Conservation (phyloP, 2,797 vertebrate species). For the Sciaenops ocellatus region DNA sequence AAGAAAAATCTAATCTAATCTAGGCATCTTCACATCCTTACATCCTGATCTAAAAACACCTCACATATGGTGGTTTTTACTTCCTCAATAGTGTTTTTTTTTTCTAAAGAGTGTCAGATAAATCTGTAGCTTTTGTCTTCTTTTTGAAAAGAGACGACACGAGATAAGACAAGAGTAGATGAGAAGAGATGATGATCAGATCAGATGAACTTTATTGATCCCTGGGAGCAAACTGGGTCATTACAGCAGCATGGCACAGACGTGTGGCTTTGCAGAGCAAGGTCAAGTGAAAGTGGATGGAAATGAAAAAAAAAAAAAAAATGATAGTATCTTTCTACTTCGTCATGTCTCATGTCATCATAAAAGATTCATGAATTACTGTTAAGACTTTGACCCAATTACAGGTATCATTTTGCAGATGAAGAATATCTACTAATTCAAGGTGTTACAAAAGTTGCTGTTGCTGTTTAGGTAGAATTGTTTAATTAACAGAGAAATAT, state of each 20-base stretch:
- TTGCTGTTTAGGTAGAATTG: too few relatives aligned
- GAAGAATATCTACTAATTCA: too few relatives aligned
- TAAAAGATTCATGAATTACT: not conserved
- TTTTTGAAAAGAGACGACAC: slow-evolving; percentile 1
- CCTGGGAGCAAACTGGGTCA: slow-evolving; percentile 10
- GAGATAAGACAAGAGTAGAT: slow-evolving; percentile 13
- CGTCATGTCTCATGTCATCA: not conserved
- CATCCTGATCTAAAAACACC: not conserved
- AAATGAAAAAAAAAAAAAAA: not conserved
- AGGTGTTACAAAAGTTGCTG: too few relatives aligned
- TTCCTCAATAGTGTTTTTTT: not conserved
- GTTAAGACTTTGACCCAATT: not conserved
- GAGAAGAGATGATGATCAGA: slow-evolving; percentile 26
- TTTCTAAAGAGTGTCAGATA: not conserved
- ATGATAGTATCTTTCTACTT: not conserved
- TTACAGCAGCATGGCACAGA: not conserved
- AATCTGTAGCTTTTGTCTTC: not conserved
- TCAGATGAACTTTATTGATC: slow-evolving; percentile 49
- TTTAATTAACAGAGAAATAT: not conserved
- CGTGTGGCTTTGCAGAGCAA: not conserved
- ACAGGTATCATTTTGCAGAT: not conserved
- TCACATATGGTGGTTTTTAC: not conserved
- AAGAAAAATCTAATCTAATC: not conserved
- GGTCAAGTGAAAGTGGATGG: not conserved
- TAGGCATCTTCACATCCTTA: too few relatives aligned